Evolutionary conservation across 1,140 invertebrate species (phyloP), one percentile per base, ranked within the genome.

Genomic region (Bombus sylvicola): DNA sequence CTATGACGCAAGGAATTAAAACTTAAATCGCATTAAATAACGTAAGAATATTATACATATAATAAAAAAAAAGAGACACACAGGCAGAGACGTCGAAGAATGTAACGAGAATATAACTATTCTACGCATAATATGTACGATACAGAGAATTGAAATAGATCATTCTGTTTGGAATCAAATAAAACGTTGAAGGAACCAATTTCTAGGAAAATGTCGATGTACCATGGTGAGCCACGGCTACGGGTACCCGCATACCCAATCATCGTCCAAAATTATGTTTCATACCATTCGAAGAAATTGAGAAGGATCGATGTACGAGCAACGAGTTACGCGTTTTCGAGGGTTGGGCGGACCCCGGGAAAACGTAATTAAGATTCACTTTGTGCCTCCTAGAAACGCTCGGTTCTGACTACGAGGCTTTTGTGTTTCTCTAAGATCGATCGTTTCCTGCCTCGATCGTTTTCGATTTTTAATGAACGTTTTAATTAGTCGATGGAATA

Each of bases 171-270:
- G 34, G 9, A 57, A 68, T 57, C 10, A 3, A 47, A 25, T 22
- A 18, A 31, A 34, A 22, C 39, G 47, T 62, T n/a, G 1, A 0
- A 13, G 41, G 1, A 34, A 62, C 3, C 41, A 59, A 66, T 83
- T 89, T 86, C 87, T 72, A 69, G 78, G 64, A 79, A 85, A 85
- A 66, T 74, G 80, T 89, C 71, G 62, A 89, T 68, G 76, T 59
- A 80, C 82, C 25, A 22, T 2, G 47, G 53, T 31, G 66, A 39
- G 22, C 83, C 86, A 79, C n/a, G n/a, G 62, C 64, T 89, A 87
- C 87, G 88, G 88, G 88, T 81, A 81, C 88, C 88, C 84, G 88
- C 77, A 90, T 90, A 64, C 37, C 34, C 41, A 15, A 64, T 37
- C 41, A 41, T 41, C 74, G 69, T 78, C 64, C 41, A 71, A 83